A percentile compares a stretch with the other conserved stretches of the same genome.
Evolutionary conservation across 2,797 vertebrate genomes (phyloP).

Genomic region (Ptychadena robeensis): DNA sequence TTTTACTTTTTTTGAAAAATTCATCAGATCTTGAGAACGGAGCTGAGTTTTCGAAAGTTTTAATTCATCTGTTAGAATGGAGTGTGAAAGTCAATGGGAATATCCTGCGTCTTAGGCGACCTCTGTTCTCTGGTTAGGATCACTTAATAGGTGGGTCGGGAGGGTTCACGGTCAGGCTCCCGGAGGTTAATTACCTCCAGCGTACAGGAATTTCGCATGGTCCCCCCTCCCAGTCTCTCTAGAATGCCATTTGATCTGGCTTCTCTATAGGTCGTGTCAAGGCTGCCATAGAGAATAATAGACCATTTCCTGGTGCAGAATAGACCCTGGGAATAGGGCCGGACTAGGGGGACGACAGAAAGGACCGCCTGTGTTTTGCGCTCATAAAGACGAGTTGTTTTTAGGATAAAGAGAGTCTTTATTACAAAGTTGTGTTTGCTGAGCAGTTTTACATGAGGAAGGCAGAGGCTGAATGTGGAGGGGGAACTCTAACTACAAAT

Average conservation of each 20-base stretch:
- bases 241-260: slow-evolving; percentile 30
- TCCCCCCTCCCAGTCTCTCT: neutral
- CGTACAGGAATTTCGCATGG: neutral
- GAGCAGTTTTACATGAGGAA: slow-evolving; percentile 18
- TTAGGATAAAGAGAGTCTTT: slow-evolving; percentile 46
- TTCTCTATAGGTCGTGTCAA: slow-evolving; percentile 53
- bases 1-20: too few species aligned
- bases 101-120: neutral
- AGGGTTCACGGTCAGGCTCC: neutral
- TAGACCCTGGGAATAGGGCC: slow-evolving; percentile 39
- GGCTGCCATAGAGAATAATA: slow-evolving; percentile 42
- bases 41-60: neutral
- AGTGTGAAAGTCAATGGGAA: slow-evolving; percentile 5
- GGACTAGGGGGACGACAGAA: slow-evolving; percentile 35
- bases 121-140: slow-evolving; percentile 9
- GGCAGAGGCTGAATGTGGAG: neutral
- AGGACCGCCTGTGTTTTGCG: slow-evolving; percentile 34
- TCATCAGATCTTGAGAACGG: neutral
- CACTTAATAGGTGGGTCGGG: neutral
- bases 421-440: slow-evolving; percentile 11
- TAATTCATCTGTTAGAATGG: neutral
- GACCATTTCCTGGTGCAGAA: slow-evolving; percentile 30
- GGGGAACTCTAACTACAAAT: neutral
- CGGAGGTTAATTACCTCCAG: slow-evolving; percentile 4
- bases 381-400: slow-evolving; percentile 50